Conservation (phyloP, 2,113 vertebrate genomes). For the Lepidothrix coronata region DNA sequence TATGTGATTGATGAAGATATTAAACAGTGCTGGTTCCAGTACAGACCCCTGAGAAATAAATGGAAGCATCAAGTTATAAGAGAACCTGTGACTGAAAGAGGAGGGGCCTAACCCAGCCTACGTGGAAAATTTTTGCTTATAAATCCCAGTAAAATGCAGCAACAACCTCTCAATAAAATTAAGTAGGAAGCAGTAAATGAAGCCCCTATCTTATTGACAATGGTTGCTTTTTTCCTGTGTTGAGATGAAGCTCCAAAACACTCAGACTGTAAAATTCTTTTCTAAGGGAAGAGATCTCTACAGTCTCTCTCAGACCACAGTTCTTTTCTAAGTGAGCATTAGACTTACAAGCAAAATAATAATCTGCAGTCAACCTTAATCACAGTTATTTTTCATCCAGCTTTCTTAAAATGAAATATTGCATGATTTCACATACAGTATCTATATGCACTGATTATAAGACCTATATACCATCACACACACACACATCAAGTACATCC, state of each 20-base stretch:
- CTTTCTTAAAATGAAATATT: neutral
- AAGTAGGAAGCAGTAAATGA: neutral
- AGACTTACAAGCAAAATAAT: neutral
- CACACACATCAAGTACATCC: neutral
- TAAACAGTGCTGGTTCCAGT: neutral
- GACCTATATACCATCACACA: neutral
- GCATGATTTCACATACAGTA: neutral
- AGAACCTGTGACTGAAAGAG: neutral
- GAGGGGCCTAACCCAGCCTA: neutral
- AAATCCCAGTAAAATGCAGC: neutral
- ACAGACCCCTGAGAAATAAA: neutral
- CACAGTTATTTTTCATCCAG: neutral
- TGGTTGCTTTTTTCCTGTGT: neutral
- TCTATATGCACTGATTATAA: neutral
- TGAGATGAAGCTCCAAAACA: neutral
- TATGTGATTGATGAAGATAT: neutral
- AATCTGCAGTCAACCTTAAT: neutral
- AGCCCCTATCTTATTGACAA: neutral
- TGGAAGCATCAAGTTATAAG: neutral
- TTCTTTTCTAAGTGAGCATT: neutral
- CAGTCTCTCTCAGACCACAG: neutral
- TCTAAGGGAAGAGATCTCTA: neutral
- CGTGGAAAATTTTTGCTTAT: neutral
- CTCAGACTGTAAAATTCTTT: neutral
- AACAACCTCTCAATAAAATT: neutral